Evolutionary conservation across 2,888 invertebrate genomes (phyloP), one percentile per base, ranked within the genome.

Genomic region (Lepidocyrtoides sp.): DNA sequence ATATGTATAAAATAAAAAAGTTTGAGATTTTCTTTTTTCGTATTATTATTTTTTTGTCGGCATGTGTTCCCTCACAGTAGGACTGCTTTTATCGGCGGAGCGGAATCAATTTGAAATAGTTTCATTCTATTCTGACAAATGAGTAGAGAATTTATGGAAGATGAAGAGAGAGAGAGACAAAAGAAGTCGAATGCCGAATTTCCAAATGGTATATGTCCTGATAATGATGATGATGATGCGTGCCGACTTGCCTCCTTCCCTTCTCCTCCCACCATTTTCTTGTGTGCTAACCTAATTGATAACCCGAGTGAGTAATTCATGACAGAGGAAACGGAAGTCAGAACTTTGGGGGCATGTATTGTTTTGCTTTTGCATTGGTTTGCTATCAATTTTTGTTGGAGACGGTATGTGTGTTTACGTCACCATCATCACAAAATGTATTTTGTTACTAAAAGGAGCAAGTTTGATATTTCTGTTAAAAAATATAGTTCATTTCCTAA

Each of bases 81-180:
- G 17, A n/a, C 32, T 32, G n/a, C 32, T 66, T 66, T 29, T 63
- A 66, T 8, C 66, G 36, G 36, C 23, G 10, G 17, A 75, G 48
- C 51, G 48, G 75, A 75, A 75, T 75, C 75, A 75, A 75, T 75
- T 75, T 75, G 75, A 75, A 75, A 75, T 75, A 75, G 26, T 23
- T 75, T 51, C 51, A 41, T 17, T 44, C 44, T 69, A 2, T n/a
- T 66, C 63, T 75, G 75, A 75, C 75, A 75, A 75, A 75, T 75
- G 48, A 48, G 75, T 17, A 0, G 44, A 48, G 48, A 23, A 72
- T 72, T 72, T 72, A 72, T 72, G 44, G 72, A 41, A 20, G 36
- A 32, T 72, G 32, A 66, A 66, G 63, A 3, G 66, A 32, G 7
- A 57, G 17, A n/a, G 2, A n/a, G 20, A 57, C n/a, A 57, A 57